Conservation (phyloP, 2,797 vertebrate genomes). For the Chiloscyllium punctatum region DNA sequence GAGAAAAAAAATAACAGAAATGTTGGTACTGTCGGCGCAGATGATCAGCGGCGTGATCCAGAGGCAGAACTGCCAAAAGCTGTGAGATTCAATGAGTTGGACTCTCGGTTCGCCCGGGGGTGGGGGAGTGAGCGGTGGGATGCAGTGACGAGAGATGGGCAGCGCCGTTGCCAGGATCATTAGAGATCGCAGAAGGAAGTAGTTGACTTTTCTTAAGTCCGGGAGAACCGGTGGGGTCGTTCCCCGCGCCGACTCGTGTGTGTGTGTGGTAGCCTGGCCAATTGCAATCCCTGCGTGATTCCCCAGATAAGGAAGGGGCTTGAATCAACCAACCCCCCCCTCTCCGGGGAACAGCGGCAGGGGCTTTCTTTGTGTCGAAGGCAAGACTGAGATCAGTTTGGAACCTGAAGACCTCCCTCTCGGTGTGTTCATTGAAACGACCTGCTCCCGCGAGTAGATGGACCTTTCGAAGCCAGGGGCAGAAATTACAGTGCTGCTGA, state of each 20-base stretch:
- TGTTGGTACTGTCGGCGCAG: not conserved
- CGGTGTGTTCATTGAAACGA: not conserved
- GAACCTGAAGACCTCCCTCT: not conserved
- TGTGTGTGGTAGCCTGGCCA: not conserved
- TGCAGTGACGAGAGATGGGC: conserved; percentile 16
- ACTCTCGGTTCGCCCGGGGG: not conserved
- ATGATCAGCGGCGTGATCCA: not conserved
- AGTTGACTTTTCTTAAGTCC: not conserved
- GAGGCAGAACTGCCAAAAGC: not conserved
- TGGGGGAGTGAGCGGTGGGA: not conserved
- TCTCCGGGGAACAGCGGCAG: not conserved
- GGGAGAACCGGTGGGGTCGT: not conserved
- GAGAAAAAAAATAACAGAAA: not conserved
- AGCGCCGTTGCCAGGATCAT: conserved; percentile 29
- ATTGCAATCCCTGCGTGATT: not conserved
- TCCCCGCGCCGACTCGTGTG: not conserved
- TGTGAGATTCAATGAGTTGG: not conserved
- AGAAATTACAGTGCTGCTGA: not conserved
- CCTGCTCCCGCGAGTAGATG: conserved; percentile 2
- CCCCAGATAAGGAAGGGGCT: not conserved
- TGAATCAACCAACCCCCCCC: not conserved
- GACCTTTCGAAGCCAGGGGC: not conserved
- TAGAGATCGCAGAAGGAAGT: conserved; percentile 18
- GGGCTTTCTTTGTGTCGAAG: not conserved
- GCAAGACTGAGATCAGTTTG: not conserved